Evolutionary conservation across 92 coral and sea anemone genomes (phyloP).

Genomic region (Pocillopora grandis): DNA sequence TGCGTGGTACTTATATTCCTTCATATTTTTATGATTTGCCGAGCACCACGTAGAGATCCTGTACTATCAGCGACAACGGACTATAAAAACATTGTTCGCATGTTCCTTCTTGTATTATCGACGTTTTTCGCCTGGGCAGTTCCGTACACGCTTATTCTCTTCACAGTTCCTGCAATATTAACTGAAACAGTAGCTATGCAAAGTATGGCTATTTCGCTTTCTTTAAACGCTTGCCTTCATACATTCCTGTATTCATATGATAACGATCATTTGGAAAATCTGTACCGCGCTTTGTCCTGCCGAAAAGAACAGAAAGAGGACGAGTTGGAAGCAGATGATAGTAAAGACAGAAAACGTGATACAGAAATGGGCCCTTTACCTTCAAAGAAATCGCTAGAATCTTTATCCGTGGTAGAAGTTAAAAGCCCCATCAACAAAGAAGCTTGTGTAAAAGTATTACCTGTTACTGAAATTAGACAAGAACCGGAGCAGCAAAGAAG

Average conservation of each 20-base stretch:
- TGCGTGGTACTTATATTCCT: constrained; percentile 61
- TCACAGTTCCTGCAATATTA: constrained; percentile 65
- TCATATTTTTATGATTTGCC: constrained; percentile 60
- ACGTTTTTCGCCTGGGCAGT: constrained; percentile 75
- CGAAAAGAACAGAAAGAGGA: constrained; percentile 45
- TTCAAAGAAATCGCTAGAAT: constrained; percentile 54
- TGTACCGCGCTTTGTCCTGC: constrained; percentile 76
- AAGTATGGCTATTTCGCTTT: constrained; percentile 71
- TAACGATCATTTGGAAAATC: constrained; percentile 76
- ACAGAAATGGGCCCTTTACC: constrained; percentile 60
- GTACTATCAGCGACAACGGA: constrained; percentile 43
- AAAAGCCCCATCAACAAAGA: constrained; percentile 32
- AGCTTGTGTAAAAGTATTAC: constrained; percentile 26
- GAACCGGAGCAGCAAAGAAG: constrained; percentile 32
- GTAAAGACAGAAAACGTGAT: constrained; percentile 25
- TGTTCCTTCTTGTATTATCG: constrained; percentile 64
- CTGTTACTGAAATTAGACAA: constrained; percentile 37
- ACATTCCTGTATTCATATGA: constrained; percentile 83
- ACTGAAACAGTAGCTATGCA: constrained; percentile 77
- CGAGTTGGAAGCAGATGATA: constrained; percentile 31
- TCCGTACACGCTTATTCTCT: constrained; percentile 71
- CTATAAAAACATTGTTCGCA: constrained; percentile 70
- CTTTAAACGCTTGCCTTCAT: constrained; percentile 83
- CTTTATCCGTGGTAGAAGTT: constrained; percentile 41
- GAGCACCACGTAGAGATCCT: constrained; percentile 55